phyloP scores from a whole-genome alignment of 2,113 vertebrate species.

The rat (Rattus norvegicus) region DNA sequence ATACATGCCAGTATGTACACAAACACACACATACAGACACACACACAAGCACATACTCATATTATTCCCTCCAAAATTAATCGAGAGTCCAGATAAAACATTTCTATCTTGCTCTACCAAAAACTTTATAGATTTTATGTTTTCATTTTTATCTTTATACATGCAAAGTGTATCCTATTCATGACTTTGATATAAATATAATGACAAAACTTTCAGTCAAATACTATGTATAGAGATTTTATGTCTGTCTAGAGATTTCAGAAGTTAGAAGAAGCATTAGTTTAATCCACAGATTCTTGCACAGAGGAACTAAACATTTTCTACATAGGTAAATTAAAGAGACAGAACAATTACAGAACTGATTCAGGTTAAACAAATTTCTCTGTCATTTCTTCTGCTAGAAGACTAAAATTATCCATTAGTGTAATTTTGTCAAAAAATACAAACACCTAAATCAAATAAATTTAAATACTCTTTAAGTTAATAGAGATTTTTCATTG shows the following conservation, averaged over 20 bases:
- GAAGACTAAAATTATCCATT: neutral
- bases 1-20: neutral
- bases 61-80: neutral
- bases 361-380: slow-evolving; percentile 46
- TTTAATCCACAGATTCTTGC: slow-evolving; percentile 9
- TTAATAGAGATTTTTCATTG: neutral
- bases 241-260: slow-evolving; percentile 47
- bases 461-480: neutral
- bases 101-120: neutral
- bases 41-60: neutral
- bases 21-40: neutral
- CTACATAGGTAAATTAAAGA: neutral
- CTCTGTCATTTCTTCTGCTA: neutral
- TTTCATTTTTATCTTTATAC: neutral
- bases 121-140: neutral
- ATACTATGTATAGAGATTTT: slow-evolving; percentile 6
- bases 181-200: neutral
- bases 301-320: slow-evolving; percentile 31
- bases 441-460: neutral
- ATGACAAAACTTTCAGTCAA: slow-evolving; percentile 49
- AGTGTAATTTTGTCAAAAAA: slow-evolving; percentile 12
- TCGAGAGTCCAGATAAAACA: neutral
- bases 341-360: slow-evolving; percentile 24
- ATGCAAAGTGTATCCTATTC: neutral
- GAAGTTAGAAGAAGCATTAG: slow-evolving; percentile 31